Evolutionary conservation across 2,797 vertebrate genomes (phyloP), one percentile per base, ranked within the genome.

Genomic region (Spheniscus humboldti): DNA sequence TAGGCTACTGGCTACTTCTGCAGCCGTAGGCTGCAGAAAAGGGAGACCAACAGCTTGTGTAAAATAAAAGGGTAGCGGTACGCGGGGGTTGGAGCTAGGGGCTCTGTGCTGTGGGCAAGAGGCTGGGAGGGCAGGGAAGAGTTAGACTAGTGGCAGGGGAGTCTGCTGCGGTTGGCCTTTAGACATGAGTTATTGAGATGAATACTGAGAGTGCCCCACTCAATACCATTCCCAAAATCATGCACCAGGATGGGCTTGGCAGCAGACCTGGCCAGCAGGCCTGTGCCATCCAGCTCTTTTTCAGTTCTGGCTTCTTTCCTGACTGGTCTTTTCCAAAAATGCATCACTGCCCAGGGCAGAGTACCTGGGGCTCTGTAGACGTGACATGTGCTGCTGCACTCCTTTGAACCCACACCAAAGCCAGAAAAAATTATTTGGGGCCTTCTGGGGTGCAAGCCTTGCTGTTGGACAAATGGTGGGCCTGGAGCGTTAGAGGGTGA

Each of bases 1-100:
- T 10, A 35, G 35, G 35, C 35, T 35, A 35, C 35, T 35, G 35
- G 35, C 35, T 35, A 35, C 35, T 35, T 35, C 35, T 35, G 35
- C 35, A 35, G 35, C 35, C 22, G 8, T 2, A 11, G 33, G 18
- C 60, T 77, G 48, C 50, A 76, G 52, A 6, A 62, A 72, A 91
- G 19, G 22, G 43, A 66, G 18, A 69, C 3, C 1, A 7, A 28
- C 20, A 27, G 5, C 13, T 18, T 20, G 16, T 15, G 35, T 50
- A 18, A 79, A 86, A 88, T 5, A 20, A 35, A 62, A 68, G 20
- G 6, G 18, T 8, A 13, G 7, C 35, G 37, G 10, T 12, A 12
- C 0, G 0, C 1, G 3, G n/a, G 23, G 33, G 6, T 48, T 73
- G 73, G 27, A 81, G 14, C 11, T 11, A 13, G 45, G 39, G 50